Conservation (phyloP, 2,888 invertebrate species). For the Zele albiditarsus region DNA sequence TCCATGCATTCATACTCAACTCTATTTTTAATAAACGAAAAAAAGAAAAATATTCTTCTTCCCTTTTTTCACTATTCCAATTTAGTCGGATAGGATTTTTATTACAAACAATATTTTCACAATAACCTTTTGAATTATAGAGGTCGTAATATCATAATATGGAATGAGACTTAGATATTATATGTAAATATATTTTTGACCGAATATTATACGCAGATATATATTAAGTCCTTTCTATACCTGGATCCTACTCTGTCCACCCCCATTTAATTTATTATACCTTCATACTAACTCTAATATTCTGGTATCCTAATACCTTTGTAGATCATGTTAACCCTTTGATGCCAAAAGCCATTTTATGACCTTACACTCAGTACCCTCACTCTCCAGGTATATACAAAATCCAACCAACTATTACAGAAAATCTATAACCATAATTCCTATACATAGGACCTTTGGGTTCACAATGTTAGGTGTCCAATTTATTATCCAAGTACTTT, state of each 20-base stretch:
- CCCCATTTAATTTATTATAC: neutral
- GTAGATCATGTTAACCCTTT: slow-evolving; percentile 54
- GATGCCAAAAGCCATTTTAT: slow-evolving; percentile 5
- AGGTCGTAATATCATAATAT: neutral
- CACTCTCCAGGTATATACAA: neutral
- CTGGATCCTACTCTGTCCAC: neutral
- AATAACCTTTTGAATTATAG: neutral
- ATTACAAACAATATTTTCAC: neutral
- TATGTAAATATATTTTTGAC: neutral
- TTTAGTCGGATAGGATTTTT: neutral
- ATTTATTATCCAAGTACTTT: neutral
- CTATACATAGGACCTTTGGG: neutral
- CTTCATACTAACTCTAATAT: neutral
- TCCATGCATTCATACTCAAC: too few species aligned
- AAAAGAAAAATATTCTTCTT: too few species aligned
- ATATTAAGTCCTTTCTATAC: neutral
- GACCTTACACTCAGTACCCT: neutral
- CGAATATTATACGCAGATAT: neutral
- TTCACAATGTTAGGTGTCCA: neutral
- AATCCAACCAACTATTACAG: neutral
- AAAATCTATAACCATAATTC: neutral
- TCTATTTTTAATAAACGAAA: too few species aligned
- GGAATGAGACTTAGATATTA: neutral
- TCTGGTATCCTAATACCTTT: slow-evolving; percentile 59
- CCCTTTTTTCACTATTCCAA: neutral